Conservation (phyloP, 2,888 invertebrate species). For the Heterodera filipjevi region DNA sequence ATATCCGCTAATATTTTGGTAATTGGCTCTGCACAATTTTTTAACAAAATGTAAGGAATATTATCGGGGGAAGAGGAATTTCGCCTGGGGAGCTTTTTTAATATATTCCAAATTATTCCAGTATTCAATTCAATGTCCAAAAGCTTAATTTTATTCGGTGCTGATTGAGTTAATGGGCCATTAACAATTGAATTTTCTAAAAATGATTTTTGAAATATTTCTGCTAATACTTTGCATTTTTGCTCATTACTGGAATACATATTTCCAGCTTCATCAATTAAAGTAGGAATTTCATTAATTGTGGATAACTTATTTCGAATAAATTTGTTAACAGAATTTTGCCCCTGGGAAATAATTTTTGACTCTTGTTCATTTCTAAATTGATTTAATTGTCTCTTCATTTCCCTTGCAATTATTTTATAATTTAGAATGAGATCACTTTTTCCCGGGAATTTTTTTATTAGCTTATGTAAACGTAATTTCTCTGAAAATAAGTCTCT, state of each 20-base stretch:
- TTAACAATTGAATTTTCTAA: background rate
- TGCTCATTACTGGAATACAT: background rate
- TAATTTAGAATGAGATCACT: no score
- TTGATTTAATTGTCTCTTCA: no score
- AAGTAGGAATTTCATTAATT: background rate
- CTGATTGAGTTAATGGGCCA: background rate
- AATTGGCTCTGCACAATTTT: no score
- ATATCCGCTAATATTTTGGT: no score
- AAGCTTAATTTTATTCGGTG: background rate
- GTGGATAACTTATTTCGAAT: background rate
- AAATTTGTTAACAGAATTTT: background rate
- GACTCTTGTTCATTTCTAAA: no score
- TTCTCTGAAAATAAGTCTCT: background rate
- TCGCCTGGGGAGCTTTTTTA: no score
- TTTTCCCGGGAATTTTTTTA: no score
- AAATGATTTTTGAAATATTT: background rate
- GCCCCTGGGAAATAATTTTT: no score
- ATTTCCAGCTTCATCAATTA: slow-evolving; percentile 1
- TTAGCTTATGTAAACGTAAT: background rate
- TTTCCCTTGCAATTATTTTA: no score
- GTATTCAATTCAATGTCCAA: slow-evolving; percentile 3
- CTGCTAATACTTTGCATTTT: slow-evolving; percentile 6
- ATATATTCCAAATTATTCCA: no score
- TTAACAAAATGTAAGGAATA: no score
- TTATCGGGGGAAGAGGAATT: no score